Evolutionary conservation across 2,113 vertebrate species (phyloP).

Genomic region (Ibidorhyncha struthersii): DNA sequence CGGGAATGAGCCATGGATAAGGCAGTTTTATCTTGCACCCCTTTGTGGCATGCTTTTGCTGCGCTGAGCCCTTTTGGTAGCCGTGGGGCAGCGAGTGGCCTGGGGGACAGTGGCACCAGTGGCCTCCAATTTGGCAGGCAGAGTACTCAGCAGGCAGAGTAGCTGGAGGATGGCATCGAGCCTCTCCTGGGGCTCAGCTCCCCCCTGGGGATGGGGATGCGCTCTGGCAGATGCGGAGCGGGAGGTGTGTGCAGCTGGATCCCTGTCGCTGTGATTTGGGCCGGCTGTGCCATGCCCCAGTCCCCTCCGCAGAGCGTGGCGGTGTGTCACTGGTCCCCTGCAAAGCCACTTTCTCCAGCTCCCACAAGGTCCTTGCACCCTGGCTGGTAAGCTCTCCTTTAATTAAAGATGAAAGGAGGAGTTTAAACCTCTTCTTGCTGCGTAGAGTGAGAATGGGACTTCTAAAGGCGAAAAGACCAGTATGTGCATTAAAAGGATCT

Average conservation of each 20-base stretch:
- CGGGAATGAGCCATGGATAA: neutral
- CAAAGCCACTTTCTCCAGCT: neutral
- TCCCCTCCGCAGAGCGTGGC: neutral
- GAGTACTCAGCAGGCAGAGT: neutral
- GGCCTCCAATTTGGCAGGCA: neutral
- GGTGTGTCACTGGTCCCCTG: rapidly evolving
- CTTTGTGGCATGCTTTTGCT: neutral
- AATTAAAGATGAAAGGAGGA: neutral
- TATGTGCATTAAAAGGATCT: neutral
- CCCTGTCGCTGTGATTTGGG: neutral
- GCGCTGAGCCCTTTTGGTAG: neutral
- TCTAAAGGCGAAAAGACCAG: neutral
- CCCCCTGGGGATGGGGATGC: neutral
- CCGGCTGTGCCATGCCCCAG: neutral
- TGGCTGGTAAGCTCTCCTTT: neutral
- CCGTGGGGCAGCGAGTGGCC: neutral
- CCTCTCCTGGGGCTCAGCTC: rapidly evolving
- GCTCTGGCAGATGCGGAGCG: rapidly evolving
- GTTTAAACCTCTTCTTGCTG: neutral
- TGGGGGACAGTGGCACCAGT: neutral
- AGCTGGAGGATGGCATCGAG: neutral
- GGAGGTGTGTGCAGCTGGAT: neutral
- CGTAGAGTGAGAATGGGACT: neutral
- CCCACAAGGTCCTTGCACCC: neutral
- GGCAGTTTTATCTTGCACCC: neutral